Percentiles rank a stretch among this genome's conserved stretches.
Conservation (phyloP, 2,797 vertebrate species). For the Scleropages formosus region DNA sequence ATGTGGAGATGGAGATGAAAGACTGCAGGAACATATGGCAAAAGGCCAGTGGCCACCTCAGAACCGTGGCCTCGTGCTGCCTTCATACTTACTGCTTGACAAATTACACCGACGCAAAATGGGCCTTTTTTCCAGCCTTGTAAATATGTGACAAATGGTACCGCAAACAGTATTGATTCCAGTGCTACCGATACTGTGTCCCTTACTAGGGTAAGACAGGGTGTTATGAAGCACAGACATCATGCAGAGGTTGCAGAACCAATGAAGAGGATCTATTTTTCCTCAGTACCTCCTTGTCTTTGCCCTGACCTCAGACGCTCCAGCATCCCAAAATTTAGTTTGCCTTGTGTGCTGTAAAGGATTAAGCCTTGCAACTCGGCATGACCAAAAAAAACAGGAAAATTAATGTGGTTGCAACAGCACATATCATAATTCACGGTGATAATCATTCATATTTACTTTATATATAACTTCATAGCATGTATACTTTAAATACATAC, state of each 20-base stretch:
- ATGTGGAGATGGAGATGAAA: conserved; percentile 37
- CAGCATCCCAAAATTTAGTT: neutral
- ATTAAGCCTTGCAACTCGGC: no score
- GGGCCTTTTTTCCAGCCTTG: conserved; percentile 95
- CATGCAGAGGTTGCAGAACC: neutral
- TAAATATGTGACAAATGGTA: conserved; percentile 99
- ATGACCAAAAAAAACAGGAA: no score
- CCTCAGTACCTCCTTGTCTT: neutral
- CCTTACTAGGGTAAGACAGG: conserved; percentile 79
- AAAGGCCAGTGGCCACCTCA: conserved; percentile 43
- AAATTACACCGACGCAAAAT: conserved; percentile 91
- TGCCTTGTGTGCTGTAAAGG: no score
- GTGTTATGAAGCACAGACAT: conserved; percentile 57
- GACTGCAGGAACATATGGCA: conserved; percentile 33
- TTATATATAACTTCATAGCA: no score
- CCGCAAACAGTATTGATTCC: conserved; percentile 96
- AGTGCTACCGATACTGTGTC: conserved; percentile 92
- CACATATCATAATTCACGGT: no score
- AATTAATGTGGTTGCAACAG: no score
- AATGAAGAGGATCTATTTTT: neutral
- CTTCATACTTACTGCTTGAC: conserved; percentile 74
- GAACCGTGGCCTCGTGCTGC: conserved; percentile 48
- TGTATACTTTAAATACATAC: no score
- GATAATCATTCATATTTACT: no score
- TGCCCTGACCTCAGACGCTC: neutral